These are phyloP conservation scores for Ochotona princeps DNA, from an alignment of 2,113 vertebrate genomes.

Conservation along the genomic window DNA sequence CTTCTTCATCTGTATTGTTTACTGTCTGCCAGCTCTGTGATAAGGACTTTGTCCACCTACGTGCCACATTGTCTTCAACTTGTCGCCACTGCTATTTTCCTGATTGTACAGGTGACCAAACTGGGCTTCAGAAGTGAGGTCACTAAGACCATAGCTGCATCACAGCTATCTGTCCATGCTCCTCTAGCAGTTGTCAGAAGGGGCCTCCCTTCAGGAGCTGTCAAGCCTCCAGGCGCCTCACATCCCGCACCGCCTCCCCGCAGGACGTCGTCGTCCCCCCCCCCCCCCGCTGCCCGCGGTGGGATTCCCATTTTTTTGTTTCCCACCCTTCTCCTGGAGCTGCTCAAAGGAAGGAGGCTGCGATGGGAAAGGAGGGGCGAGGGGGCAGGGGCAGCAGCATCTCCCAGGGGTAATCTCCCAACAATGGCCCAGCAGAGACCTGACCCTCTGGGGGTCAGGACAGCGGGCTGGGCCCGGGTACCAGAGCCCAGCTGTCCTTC, in stretches of 20 bases:
- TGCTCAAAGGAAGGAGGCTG: constrained; percentile 33
- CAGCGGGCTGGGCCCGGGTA: constrained; percentile 66
- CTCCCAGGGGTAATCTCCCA: constrained; percentile 53
- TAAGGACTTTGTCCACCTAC: background rate
- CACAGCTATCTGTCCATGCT: background rate
- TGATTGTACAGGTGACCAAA: constrained; percentile 8
- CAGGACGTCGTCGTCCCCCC: too few relatives aligned
- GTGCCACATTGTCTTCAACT: constrained; percentile 14
- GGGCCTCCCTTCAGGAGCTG: background rate
- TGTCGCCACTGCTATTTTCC: constrained; percentile 12
- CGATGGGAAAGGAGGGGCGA: background rate
- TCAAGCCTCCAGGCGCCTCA: background rate
- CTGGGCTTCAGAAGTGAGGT: constrained; percentile 47
- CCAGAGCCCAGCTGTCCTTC: constrained; percentile 54
- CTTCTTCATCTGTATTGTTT: background rate
- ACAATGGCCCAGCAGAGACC: constrained; percentile 58
- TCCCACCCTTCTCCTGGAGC: background rate
- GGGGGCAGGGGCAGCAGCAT: background rate
- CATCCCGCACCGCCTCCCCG: background rate
- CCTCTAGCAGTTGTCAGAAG: background rate
- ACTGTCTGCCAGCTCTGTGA: background rate
- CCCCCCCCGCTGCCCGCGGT: too few relatives aligned
- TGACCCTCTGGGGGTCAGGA: constrained; percentile 67
- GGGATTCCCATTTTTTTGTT: constrained; percentile 46
- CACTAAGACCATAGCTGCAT: constrained; percentile 19